Evolutionary conservation across 2,113 vertebrate genomes (phyloP).

Genomic region (Anguilla japonica): DNA sequence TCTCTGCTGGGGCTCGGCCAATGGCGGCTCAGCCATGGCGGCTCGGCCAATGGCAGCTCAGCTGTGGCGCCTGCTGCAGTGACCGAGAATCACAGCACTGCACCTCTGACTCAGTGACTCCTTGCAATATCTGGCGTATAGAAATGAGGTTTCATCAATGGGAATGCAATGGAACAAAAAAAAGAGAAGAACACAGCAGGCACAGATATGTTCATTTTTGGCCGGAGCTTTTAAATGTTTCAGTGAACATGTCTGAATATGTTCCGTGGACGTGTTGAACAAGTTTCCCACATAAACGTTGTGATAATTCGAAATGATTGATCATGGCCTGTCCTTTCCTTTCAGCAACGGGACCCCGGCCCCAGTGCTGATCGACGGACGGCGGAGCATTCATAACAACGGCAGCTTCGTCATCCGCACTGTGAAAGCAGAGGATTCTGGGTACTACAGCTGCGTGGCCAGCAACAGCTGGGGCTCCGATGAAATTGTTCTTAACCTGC

Average conservation of each 20-base stretch:
- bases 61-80: neutral
- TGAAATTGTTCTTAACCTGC: conserved; percentile 92
- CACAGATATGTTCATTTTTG: neutral
- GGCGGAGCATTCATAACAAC: conserved; percentile 88
- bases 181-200: neutral
- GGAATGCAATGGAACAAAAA: neutral
- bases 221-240: neutral
- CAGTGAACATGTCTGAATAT: neutral
- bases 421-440: conserved; percentile 96
- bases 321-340: neutral
- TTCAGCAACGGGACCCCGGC: conserved; percentile 90
- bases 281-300: neutral
- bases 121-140: neutral
- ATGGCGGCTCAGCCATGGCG: no score
- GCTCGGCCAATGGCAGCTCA: no score
- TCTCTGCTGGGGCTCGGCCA: neutral
- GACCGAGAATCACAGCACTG: neutral
- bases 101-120: neutral
- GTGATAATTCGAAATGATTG: neutral
- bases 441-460: conserved; percentile 93
- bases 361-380: conserved; percentile 89
- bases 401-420: conserved; percentile 97
- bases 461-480: conserved; percentile 98
- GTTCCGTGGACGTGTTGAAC: no score
- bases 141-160: neutral